Evolutionary conservation across 2,888 invertebrate genomes (phyloP).

Genomic region (Exephanes ischioxanthus): DNA sequence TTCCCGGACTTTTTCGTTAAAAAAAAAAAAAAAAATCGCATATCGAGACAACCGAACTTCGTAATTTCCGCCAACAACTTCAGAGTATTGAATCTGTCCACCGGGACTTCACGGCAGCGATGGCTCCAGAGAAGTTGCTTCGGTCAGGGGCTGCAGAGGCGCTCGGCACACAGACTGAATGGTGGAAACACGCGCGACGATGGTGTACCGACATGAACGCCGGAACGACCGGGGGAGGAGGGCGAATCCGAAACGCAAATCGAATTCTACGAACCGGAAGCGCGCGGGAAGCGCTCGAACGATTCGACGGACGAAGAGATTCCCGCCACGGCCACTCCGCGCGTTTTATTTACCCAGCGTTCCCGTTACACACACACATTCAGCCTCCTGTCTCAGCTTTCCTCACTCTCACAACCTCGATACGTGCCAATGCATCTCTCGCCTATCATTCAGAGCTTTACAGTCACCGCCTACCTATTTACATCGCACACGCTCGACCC

Average conservation of each 20-base stretch:
- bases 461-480: constrained; percentile 13
- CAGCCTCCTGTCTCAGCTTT: constrained; percentile 1
- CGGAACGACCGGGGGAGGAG: constrained; percentile 7
- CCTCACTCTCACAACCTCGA: constrained; percentile 27
- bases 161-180: constrained; percentile 42
- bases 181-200: constrained; percentile 25
- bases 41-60: constrained; percentile 6
- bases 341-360: constrained; percentile 34
- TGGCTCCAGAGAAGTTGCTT: constrained; percentile 4
- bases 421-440: constrained; percentile 37
- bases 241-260: constrained; percentile 38
- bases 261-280: constrained; percentile 52
- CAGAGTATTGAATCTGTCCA: background rate
- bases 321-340: background rate
- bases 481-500: constrained; percentile 8
- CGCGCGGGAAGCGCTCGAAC: constrained; percentile 21
- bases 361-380: constrained; percentile 6
- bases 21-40: background rate
- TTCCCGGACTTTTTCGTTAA: too few relatives aligned
- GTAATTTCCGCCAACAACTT: background rate
- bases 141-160: background rate
- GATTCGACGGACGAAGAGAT: constrained; percentile 39
- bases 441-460: constrained; percentile 17
- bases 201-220: constrained; percentile 13
- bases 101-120: background rate